A percentile compares a stretch with the other conserved stretches of the same genome.
phyloP scores from a whole-genome alignment of 1,140 invertebrate genomes.

The Calliphora vicina region DNA sequence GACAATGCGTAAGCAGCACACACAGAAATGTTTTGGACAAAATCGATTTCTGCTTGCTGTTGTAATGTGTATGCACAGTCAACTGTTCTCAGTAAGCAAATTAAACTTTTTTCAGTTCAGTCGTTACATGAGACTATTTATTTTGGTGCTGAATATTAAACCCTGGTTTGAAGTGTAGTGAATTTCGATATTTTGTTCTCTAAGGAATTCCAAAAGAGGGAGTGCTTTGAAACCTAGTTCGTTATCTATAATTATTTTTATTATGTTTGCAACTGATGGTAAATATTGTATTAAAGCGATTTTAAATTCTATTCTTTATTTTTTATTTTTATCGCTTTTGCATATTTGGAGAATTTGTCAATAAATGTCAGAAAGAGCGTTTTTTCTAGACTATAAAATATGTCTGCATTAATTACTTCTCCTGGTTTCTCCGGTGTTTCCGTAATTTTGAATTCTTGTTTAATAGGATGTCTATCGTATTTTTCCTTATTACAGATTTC shows the following conservation, averaged over 20 bases:
- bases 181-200: constrained; percentile 1
- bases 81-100: too few relatives aligned
- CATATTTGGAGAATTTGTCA: constrained; percentile 18
- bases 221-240: constrained; percentile 10
- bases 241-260: constrained; percentile 28
- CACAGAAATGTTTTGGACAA: too few relatives aligned
- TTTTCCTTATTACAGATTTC: constrained; percentile 19
- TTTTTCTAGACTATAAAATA: constrained; percentile 14
- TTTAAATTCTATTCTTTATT: neutral
- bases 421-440: constrained; percentile 21
- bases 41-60: too few relatives aligned
- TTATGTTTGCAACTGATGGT: neutral
- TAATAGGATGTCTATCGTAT: constrained; percentile 34
- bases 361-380: constrained; percentile 6
- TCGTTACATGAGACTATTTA: too few relatives aligned
- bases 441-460: constrained; percentile 2
- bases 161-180: neutral
- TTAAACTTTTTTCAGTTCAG: too few relatives aligned
- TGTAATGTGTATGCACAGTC: too few relatives aligned
- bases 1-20: too few relatives aligned
- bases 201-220: neutral
- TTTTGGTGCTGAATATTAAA: too few relatives aligned
- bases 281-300: neutral
- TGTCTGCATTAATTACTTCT: constrained; percentile 31
- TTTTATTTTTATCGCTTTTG: neutral